Evolutionary conservation across 2,113 vertebrate species (phyloP).

Genomic region (Prochilodus magdalenae): DNA sequence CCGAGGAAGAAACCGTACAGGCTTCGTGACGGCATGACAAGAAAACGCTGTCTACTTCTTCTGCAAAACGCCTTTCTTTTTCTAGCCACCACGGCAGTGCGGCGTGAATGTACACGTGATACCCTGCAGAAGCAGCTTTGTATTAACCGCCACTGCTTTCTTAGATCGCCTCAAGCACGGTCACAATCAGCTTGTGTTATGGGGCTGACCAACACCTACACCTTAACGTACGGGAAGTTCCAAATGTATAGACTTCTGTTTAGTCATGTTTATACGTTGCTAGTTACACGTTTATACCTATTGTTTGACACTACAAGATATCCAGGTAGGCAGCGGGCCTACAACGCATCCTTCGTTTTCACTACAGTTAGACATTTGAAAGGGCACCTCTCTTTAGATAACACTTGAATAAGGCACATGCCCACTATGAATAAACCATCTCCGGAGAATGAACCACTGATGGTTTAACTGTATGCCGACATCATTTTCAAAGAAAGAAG

Average conservation of each 20-base stretch:
- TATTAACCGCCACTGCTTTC: not conserved
- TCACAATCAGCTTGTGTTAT: not conserved
- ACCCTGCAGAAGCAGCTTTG: not conserved
- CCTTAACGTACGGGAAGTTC: not conserved
- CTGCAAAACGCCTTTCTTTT: conserved; percentile 35
- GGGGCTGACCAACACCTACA: not conserved
- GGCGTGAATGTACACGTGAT: conserved; percentile 21
- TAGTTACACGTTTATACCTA: not conserved
- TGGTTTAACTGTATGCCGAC: no score
- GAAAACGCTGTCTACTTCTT: conserved; percentile 15
- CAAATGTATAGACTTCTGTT: conserved; percentile 17
- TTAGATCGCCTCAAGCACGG: conserved; percentile 14
- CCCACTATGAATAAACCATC: conserved; percentile 11
- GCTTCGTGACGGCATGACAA: not conserved
- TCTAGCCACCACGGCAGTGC: conserved; percentile 7
- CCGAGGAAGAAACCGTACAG: no score
- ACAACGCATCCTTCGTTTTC: no score
- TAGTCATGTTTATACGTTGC: conserved; percentile 2
- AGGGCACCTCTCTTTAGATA: no score
- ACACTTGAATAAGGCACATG: conserved; percentile 22
- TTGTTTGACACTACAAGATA: not conserved
- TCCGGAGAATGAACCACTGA: not conserved
- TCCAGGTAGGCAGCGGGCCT: not conserved
- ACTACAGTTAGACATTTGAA: not conserved
- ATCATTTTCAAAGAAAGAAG: no score